A percentile compares a stretch with the other conserved stretches of the same genome.
These are phyloP conservation scores for Gobio gobio DNA, from an alignment of 2,113 vertebrate genomes.

Conservation along the genomic window DNA sequence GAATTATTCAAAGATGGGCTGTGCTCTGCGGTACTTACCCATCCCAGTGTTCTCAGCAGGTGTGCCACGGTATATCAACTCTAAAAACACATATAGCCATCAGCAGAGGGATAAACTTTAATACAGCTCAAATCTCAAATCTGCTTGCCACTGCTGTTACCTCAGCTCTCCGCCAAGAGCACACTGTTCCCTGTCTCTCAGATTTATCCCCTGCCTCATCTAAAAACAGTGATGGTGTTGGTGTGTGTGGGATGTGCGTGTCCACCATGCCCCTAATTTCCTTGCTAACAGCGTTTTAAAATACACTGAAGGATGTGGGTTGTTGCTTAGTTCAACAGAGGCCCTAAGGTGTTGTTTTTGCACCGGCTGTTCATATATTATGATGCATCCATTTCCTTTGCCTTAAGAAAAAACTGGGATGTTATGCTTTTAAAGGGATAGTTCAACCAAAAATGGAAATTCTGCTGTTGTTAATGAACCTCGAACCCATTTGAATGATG, in stretches of 20 bases:
- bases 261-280: slow-evolving; percentile 59
- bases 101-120: slow-evolving; percentile 50
- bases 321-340: slow-evolving; percentile 29
- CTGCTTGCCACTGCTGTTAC: slow-evolving; percentile 43
- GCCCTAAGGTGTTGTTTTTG: slow-evolving; percentile 35
- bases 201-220: slow-evolving; percentile 40
- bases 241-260: slow-evolving; percentile 48
- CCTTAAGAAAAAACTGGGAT: not conserved
- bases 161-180: slow-evolving; percentile 15
- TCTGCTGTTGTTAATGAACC: not conserved
- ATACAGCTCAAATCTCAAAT: slow-evolving; percentile 48
- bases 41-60: slow-evolving; percentile 35
- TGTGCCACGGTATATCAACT: slow-evolving; percentile 21
- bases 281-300: slow-evolving; percentile 28
- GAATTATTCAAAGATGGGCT: slow-evolving; percentile 24
- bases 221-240: slow-evolving; percentile 29
- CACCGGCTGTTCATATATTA: slow-evolving; percentile 30
- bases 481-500: not conserved
- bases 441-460: not conserved
- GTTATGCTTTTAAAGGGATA: not conserved
- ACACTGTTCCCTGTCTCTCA: not conserved
- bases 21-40: slow-evolving; percentile 3
- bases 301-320: slow-evolving; percentile 34
- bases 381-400: not conserved
- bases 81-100: slow-evolving; percentile 47